Percentiles rank a stretch among this genome's conserved stretches.
Conservation (phyloP, 2,113 vertebrate species). For the Australoheros scitulus region DNA sequence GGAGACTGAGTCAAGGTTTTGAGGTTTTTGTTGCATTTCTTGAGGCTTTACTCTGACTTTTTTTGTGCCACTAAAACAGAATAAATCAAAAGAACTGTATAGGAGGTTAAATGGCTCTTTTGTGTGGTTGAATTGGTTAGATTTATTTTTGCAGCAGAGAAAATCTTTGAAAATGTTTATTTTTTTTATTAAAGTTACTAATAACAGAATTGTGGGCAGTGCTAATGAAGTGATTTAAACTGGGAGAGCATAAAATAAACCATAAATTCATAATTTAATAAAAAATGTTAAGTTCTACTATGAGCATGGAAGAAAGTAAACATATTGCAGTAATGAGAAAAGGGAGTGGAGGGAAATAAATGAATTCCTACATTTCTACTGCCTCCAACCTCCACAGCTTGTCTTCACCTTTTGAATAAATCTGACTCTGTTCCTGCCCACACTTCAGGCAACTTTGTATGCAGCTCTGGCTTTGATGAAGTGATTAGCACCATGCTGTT, state of each 20-base stretch:
- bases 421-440: neutral
- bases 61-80: neutral
- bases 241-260: neutral
- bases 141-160: neutral
- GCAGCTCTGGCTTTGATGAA: constrained; percentile 33
- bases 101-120: fast-evolving
- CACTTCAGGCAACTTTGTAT: constrained; percentile 5
- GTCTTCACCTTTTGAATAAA: constrained; percentile 11
- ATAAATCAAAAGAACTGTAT: neutral
- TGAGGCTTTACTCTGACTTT: neutral
- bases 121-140: neutral
- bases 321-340: neutral
- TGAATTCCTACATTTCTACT: neutral
- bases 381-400: neutral
- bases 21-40: too few relatives aligned
- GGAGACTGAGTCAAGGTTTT: too few relatives aligned
- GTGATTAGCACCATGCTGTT: constrained; percentile 47
- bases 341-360: neutral
- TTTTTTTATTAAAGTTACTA: neutral
- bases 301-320: neutral
- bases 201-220: neutral
- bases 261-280: neutral
- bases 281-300: fast-evolving
- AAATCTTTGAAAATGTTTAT: neutral
- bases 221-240: too few relatives aligned